phyloP scores from a whole-genome alignment of 2,888 invertebrate genomes.

The Homarus gammarus region DNA sequence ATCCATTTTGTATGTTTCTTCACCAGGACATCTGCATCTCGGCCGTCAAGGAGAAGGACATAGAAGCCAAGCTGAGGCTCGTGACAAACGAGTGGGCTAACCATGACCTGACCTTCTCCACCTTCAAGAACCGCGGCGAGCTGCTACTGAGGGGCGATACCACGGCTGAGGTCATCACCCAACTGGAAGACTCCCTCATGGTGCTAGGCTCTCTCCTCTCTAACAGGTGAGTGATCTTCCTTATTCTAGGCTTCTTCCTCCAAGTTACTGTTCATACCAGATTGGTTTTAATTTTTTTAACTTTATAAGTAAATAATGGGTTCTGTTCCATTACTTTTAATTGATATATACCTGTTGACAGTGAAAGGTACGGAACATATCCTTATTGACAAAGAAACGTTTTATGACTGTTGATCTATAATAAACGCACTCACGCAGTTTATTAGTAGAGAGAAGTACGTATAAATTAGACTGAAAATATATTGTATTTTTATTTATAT shows the following conservation, averaged over 20 bases:
- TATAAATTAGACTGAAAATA: too few species aligned
- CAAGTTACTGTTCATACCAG: too few species aligned
- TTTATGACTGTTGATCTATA: too few species aligned
- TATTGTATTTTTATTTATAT: too few species aligned
- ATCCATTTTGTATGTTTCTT: neutral
- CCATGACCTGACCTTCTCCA: slow-evolving; percentile 94
- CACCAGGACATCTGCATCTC: slow-evolving; percentile 95
- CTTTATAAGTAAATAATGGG: too few species aligned
- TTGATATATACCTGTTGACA: too few species aligned
- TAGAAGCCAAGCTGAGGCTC: slow-evolving; percentile 95
- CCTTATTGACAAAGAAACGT: too few species aligned
- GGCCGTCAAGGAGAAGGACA: slow-evolving; percentile 98
- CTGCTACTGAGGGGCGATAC: slow-evolving; percentile 94
- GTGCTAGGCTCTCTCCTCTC: slow-evolving; percentile 94
- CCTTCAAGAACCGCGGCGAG: slow-evolving; percentile 96
- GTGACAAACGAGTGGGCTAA: slow-evolving; percentile 98
- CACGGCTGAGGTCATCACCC: slow-evolving; percentile 95
- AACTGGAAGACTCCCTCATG: slow-evolving; percentile 98
- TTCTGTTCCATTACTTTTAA: too few species aligned
- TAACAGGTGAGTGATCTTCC: slow-evolving; percentile 85
- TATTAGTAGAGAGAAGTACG: too few species aligned
- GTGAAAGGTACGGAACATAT: too few species aligned
- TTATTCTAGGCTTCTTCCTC: neutral
- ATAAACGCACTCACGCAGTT: too few species aligned
- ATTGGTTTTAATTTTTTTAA: too few species aligned